Evolutionary conservation across 2,888 invertebrate genomes (phyloP).

Genomic region (Junonia oenone): DNA sequence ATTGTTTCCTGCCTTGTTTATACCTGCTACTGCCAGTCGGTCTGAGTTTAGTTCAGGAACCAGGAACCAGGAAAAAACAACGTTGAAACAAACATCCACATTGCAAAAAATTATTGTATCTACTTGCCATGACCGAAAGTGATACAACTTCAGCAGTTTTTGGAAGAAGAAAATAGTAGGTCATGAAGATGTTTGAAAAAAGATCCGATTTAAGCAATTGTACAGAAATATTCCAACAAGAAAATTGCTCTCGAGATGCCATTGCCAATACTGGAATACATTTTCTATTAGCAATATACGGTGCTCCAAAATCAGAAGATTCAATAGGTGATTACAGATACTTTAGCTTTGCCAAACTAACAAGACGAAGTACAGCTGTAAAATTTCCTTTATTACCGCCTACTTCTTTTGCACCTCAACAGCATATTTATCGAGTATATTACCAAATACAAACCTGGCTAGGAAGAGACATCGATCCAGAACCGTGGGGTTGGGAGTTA

Average conservation of each 20-base stretch:
- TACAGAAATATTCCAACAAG: conserved; percentile 36
- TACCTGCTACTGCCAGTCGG: no score
- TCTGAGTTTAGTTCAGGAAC: no score
- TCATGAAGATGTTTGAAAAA: conserved; percentile 31
- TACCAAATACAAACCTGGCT: conserved; percentile 6
- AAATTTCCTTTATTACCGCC: conserved; percentile 2
- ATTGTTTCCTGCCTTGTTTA: no score
- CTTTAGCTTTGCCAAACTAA: background rate
- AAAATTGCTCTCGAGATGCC: conserved; percentile 42
- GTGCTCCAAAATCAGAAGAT: conserved; percentile 26
- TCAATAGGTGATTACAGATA: conserved; percentile 5
- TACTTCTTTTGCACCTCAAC: background rate
- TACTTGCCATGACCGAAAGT: no score
- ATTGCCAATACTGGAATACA: conserved; percentile 28
- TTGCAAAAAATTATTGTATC: no score
- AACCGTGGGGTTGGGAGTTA: conserved; percentile 37
- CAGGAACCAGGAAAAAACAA: no score
- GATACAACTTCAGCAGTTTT: conserved; percentile 37
- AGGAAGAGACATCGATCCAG: conserved; percentile 29
- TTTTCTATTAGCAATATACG: conserved; percentile 41
- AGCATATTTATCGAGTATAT: conserved; percentile 1
- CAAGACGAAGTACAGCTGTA: background rate
- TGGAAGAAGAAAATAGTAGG: conserved; percentile 36
- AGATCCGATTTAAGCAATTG: conserved; percentile 36
- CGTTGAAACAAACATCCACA: no score